A percentile compares a stretch with the other conserved stretches of the same genome.
Evolutionary conservation across 2,888 invertebrate species (phyloP).

Genomic region (Tillus elongatus): DNA sequence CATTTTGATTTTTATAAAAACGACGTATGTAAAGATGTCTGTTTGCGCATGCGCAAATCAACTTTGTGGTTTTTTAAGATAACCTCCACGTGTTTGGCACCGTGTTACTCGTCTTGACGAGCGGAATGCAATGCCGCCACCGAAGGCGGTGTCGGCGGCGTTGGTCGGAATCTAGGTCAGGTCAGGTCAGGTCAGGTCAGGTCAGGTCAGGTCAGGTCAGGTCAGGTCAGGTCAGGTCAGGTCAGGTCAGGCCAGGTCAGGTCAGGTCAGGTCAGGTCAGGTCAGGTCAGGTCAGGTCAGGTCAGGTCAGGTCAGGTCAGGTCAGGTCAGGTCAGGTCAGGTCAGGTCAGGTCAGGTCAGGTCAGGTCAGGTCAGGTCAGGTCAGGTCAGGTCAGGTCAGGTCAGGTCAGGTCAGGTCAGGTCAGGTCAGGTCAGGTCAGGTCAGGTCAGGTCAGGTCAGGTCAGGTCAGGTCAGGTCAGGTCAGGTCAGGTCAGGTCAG

Average conservation of each 20-base stretch:
- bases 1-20: too few relatives aligned
- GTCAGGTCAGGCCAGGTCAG: slow-evolving; percentile 20
- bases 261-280: slow-evolving; percentile 20
- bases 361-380: slow-evolving; percentile 16
- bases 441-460: slow-evolving; percentile 14
- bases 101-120: too few relatives aligned
- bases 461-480: slow-evolving; percentile 14
- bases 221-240: slow-evolving; percentile 19
- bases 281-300: slow-evolving; percentile 20
- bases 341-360: slow-evolving; percentile 20
- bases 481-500: slow-evolving; percentile 14
- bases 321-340: slow-evolving; percentile 20
- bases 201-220: slow-evolving; percentile 19
- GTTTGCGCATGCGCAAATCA: too few relatives aligned
- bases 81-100: too few relatives aligned
- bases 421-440: slow-evolving; percentile 14
- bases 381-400: slow-evolving; percentile 14
- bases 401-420: slow-evolving; percentile 14
- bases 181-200: slow-evolving; percentile 11
- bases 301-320: slow-evolving; percentile 20
- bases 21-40: too few relatives aligned
- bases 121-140: too few relatives aligned
- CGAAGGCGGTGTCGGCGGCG: too few relatives aligned
- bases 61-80: too few relatives aligned
- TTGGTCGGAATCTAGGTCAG: slow-evolving; percentile 8